A percentile compares a stretch with the other conserved stretches of the same genome.
These are phyloP conservation scores for Zhuqinia jingwanae DNA, from an alignment of 2,888 invertebrate species.

Conservation along the genomic window DNA sequence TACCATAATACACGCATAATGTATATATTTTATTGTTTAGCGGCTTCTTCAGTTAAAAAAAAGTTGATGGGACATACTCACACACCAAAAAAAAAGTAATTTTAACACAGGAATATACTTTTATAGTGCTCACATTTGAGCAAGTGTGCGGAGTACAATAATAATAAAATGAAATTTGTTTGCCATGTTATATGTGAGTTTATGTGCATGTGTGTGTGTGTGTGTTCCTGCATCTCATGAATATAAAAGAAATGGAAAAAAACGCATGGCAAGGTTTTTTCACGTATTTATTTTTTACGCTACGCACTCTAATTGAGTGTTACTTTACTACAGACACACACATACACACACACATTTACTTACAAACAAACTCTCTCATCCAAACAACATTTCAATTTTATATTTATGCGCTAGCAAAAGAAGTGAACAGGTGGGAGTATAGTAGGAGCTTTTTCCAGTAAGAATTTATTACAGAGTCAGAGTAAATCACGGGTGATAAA, in stretches of 20 bases:
- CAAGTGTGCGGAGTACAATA: neutral
- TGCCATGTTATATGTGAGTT: neutral
- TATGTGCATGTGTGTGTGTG: neutral
- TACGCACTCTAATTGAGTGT: constrained; percentile 56
- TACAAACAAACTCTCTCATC: neutral
- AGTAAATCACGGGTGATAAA: constrained; percentile 40
- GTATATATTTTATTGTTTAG: constrained; percentile 25
- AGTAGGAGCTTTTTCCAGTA: neutral
- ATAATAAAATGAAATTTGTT: neutral
- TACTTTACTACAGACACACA: constrained; percentile 30
- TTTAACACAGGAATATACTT: neutral
- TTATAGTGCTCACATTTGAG: neutral
- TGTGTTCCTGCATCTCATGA: constrained; percentile 50
- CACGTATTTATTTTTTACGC: neutral
- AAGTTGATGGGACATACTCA: neutral
- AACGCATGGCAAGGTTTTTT: neutral
- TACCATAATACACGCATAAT: neutral
- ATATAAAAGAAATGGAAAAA: neutral
- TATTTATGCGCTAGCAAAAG: too few species aligned
- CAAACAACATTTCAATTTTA: too few species aligned
- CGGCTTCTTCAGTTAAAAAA: constrained; percentile 27
- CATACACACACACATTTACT: constrained; percentile 15
- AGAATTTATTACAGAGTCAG: constrained; percentile 31
- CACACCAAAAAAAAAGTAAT: neutral
- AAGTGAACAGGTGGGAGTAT: neutral